These are phyloP conservation scores for Kradibia gibbosae DNA, from an alignment of 1,140 invertebrate species.

Conservation along the genomic window DNA sequence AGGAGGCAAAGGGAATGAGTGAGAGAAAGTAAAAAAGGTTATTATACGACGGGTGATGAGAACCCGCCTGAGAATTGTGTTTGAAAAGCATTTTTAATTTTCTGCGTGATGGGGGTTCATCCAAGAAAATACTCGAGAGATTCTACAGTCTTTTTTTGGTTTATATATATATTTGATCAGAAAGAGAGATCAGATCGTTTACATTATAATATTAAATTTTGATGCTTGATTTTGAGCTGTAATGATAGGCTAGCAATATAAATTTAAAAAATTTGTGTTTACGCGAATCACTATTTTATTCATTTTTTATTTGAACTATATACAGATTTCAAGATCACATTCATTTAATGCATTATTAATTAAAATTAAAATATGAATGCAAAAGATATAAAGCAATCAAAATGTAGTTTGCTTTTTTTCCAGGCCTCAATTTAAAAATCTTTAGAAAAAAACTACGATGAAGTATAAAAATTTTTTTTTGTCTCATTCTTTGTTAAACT, in stretches of 20 bases:
- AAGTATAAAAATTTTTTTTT: background rate
- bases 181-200: background rate
- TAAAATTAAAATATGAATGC: background rate
- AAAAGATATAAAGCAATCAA: background rate
- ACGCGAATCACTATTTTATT: background rate
- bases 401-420: background rate
- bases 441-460: background rate
- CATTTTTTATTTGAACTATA: background rate
- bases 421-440: background rate
- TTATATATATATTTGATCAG: background rate
- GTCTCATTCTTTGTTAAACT: background rate
- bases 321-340: background rate
- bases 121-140: constrained; percentile 24
- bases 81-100: constrained; percentile 46
- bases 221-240: background rate
- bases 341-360: background rate
- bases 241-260: background rate
- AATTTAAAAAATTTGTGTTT: too few relatives aligned
- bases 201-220: constrained; percentile 13
- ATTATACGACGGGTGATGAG: constrained; percentile 29
- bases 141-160: background rate
- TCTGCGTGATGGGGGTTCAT: constrained; percentile 26
- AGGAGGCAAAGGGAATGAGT: constrained; percentile 9
- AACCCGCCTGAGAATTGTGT: constrained; percentile 27
- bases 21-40: constrained; percentile 21